Evolutionary conservation across 1,140 invertebrate genomes (phyloP).

Genomic region (Ceratina australensis): DNA sequence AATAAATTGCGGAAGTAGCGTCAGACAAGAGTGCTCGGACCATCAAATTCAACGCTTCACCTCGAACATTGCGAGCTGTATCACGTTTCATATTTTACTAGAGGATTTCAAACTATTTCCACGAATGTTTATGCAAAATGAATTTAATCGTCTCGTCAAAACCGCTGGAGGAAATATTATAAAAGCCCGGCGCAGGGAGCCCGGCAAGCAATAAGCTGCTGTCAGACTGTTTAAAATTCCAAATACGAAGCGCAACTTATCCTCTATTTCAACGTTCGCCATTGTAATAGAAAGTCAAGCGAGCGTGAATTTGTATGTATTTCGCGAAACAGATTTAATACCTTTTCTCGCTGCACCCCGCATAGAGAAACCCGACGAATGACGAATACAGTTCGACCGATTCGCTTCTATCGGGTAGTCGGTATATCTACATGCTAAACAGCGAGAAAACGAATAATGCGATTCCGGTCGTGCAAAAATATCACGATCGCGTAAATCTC

Average conservation of each 20-base stretch:
- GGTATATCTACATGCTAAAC: conserved; percentile 11
- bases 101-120: not conserved
- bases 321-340: not conserved
- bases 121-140: not conserved
- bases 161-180: not conserved
- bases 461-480: conserved; percentile 2
- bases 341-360: not conserved
- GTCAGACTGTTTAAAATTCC: not conserved
- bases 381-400: conserved; percentile 10
- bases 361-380: not conserved
- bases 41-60: not conserved
- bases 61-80: not conserved
- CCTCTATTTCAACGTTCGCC: no score
- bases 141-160: not conserved
- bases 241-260: not conserved
- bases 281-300: not conserved
- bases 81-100: not conserved
- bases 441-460: conserved; percentile 5
- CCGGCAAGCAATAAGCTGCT: not conserved
- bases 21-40: not conserved
- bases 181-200: not conserved
- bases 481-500: conserved; percentile 17
- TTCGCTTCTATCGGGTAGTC: not conserved
- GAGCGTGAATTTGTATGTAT: conserved; percentile 4
- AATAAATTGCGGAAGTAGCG: not conserved